phyloP scores from a whole-genome alignment of 2,888 invertebrate genomes.

The Sarcophaga caerulescens region DNA sequence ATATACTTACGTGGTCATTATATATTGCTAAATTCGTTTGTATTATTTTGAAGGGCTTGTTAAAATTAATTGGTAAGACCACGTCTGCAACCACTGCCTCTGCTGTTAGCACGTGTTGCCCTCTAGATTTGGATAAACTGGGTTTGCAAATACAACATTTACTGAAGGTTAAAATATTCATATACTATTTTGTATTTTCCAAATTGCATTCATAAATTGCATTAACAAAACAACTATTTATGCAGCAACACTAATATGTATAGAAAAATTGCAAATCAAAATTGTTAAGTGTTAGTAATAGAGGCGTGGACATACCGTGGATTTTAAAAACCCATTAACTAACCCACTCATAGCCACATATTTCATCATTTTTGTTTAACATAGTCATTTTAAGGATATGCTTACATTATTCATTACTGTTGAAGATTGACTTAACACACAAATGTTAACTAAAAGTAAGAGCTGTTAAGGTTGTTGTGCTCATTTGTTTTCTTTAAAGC shows the following conservation, averaged over 20 bases:
- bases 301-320: slow-evolving; percentile 50
- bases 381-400: neutral
- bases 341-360: slow-evolving; percentile 3
- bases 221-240: neutral
- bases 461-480: too few species aligned
- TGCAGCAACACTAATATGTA: neutral
- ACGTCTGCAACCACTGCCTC: slow-evolving; percentile 57
- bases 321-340: slow-evolving; percentile 5
- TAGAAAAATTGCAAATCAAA: slow-evolving; percentile 18
- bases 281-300: slow-evolving; percentile 26
- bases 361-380: slow-evolving; percentile 17
- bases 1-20: slow-evolving; percentile 3
- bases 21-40: slow-evolving; percentile 6
- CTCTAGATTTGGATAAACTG: slow-evolving; percentile 78
- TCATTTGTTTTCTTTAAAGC: neutral
- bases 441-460: neutral
- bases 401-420: neutral
- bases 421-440: neutral
- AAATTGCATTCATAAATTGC: slow-evolving; percentile 21
- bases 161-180: slow-evolving; percentile 77
- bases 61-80: slow-evolving; percentile 52
- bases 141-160: slow-evolving; percentile 78
- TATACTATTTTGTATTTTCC: slow-evolving; percentile 8
- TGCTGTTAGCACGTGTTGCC: slow-evolving; percentile 74
- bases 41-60: slow-evolving; percentile 49